Base-by-base conservation (phyloP, 2,113 vertebrate species). In the Ceyx cyanopectus region DNA sequence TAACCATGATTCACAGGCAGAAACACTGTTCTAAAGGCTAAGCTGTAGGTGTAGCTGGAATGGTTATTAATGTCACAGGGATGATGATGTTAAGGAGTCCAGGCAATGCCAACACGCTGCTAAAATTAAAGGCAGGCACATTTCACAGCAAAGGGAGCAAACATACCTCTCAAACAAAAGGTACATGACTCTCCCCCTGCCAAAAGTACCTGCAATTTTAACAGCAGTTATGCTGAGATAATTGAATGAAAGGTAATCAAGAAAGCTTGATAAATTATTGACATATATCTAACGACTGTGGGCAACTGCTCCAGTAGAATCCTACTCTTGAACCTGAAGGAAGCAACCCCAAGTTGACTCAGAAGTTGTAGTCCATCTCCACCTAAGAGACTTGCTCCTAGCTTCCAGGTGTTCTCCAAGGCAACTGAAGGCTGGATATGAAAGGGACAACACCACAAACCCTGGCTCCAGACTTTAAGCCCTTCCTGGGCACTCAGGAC, bases 271-370 rank as follows among this genome's bases (percentile, higher is more conserved):
- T 56, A 30, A 58, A 26, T 51, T 50, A 37, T 37, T 79, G 26
- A 75, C 56, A 5, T 14, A 9, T 0, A 2, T 9, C n/a, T 50
- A 37, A 12, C 2, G 1, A 34, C 11, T 22, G 22, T 3, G 37
- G 27, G 22, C 43, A 69, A 6, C 9, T n/a, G 54, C 12, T 37
- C 6, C 4, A 5, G 50, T 4, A 13, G 21, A 86, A 3, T 14
- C 3, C 17, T 23, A 16, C 7, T 16, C 18, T 8, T 7, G 13
- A 24, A 65, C 3, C 61, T 20, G 24, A 46, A 79, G 57, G 61
- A 70, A 50, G 7, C 70, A 69, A 50, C 4, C 11, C 57, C 57
- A 37, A 24, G 16, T 14, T 2, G 1, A 14, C 14, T 12, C 41
- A 15, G 8, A 66, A 54, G 12, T 9, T 22, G 29, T 6, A 16